A percentile compares a stretch with the other conserved stretches of the same genome.
Evolutionary conservation across 2,797 vertebrate species (phyloP).

Genomic region (Spinibarbus caldwelli): DNA sequence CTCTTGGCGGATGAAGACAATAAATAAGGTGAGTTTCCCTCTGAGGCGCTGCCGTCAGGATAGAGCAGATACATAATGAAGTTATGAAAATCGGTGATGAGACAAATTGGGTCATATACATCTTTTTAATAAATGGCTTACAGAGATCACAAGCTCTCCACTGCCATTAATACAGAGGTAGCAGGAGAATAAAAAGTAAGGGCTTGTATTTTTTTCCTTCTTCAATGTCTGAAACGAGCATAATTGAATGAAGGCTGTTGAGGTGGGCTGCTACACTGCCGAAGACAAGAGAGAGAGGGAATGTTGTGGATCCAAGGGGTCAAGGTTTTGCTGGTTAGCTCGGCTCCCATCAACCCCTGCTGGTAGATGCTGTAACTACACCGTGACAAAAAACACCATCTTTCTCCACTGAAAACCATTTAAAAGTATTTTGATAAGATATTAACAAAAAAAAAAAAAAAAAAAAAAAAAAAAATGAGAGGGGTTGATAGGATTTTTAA

Average conservation of each 20-base stretch:
- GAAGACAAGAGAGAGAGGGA: conserved; percentile 7
- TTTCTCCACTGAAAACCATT: not conserved
- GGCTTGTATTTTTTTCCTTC: conserved; percentile 20
- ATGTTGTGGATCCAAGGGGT: conserved; percentile 1
- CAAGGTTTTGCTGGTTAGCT: conserved; percentile 11
- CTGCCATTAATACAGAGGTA: conserved; percentile 58
- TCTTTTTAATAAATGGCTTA: conserved; percentile 67
- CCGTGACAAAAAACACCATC: not conserved
- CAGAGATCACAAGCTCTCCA: conserved; percentile 60
- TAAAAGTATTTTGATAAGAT: not conserved
- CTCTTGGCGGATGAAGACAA: conserved; percentile 59
- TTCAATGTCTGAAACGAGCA: conserved; percentile 47
- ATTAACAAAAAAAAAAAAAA: not conserved
- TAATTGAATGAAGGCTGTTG: conserved; percentile 62
- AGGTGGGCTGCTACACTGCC: conserved; percentile 51
- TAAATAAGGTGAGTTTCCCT: conserved; percentile 62
- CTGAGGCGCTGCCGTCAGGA: conserved; percentile 59
- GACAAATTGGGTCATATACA: conserved; percentile 69
- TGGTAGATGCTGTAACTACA: conserved; percentile 8
- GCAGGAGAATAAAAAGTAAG: conserved; percentile 38
- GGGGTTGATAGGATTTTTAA: too few species aligned
- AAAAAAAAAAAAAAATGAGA: too few species aligned
- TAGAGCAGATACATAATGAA: conserved; percentile 61
- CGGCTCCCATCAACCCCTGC: not conserved
- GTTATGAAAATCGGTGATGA: conserved; percentile 69